Percentiles rank a stretch among this genome's conserved stretches.
These are phyloP conservation scores for Meteorus cinctellus DNA, from an alignment of 2,888 invertebrate genomes.

Conservation along the genomic window DNA sequence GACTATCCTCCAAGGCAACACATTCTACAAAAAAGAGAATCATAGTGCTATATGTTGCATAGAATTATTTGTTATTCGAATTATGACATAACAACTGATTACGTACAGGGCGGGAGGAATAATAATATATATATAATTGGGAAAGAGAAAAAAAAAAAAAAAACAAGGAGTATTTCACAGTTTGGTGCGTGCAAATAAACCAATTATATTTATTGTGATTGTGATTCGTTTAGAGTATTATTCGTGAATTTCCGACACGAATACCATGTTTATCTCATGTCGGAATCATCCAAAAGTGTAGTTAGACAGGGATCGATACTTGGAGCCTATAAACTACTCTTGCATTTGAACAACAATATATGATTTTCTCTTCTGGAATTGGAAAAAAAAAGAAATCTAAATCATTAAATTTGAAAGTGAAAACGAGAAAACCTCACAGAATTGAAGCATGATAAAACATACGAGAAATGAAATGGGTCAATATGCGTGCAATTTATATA, in stretches of 20 bases:
- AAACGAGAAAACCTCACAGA: not conserved
- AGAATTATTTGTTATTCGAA: not conserved
- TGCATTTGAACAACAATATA: conserved; percentile 1
- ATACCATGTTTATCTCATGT: no score
- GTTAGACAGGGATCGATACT: conserved; percentile 63
- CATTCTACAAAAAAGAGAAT: no score
- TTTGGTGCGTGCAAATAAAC: not conserved
- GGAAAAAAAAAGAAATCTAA: no score
- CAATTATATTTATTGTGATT: no score
- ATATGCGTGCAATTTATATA: not conserved
- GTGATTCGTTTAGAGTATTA: no score
- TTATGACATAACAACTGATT: not conserved
- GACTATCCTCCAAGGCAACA: conserved; percentile 9
- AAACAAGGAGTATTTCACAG: not conserved
- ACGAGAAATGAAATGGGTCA: not conserved
- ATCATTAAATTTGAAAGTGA: no score
- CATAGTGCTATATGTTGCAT: not conserved
- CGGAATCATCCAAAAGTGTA: conserved; percentile 50
- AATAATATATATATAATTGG: not conserved
- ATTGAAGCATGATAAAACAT: not conserved
- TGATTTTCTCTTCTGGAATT: no score
- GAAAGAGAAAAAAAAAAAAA: conserved; percentile 6
- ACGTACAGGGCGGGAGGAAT: not conserved
- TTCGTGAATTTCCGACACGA: no score
- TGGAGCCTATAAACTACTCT: conserved; percentile 56